Conservation (phyloP, 2,113 vertebrate species). For the Brachyhypopomus gauderio region DNA sequence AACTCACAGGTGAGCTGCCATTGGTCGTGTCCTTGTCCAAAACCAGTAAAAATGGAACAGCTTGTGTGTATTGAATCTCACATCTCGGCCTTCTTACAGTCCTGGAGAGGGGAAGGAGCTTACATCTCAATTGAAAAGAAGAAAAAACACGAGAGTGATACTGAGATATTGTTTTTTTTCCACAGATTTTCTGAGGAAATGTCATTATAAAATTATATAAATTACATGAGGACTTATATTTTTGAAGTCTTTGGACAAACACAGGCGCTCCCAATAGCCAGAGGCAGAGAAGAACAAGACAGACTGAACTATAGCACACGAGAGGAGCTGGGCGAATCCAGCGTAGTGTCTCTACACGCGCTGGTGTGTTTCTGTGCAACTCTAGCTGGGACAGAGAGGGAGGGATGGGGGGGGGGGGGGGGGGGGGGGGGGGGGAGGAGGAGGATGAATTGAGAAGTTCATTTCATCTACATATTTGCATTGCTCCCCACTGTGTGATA, state of each 20-base stretch:
- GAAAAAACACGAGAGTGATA: not conserved
- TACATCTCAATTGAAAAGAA: not conserved
- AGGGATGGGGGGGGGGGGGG: conserved; percentile 38
- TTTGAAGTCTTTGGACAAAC: not conserved
- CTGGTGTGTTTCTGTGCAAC: conserved; percentile 29
- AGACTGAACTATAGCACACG: not conserved
- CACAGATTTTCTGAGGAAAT: not conserved
- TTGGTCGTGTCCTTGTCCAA: not conserved
- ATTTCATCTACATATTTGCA: conserved; percentile 13
- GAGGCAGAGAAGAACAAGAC: not conserved
- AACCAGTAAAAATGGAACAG: not conserved
- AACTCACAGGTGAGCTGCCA: not conserved
- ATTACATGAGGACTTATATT: not conserved
- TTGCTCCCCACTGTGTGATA: not conserved
- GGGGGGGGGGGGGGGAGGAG: not conserved
- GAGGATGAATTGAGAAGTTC: not conserved
- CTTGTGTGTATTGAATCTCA: not conserved
- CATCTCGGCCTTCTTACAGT: not conserved
- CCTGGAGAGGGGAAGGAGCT: not conserved
- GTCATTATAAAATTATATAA: not conserved
- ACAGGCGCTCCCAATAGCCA: not conserved
- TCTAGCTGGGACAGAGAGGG: not conserved
- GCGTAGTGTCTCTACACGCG: conserved; percentile 34
- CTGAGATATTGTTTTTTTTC: not conserved
- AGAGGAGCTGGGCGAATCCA: not conserved